Base-by-base conservation (phyloP, 2,113 vertebrate genomes). In the Nibea albiflora region DNA sequence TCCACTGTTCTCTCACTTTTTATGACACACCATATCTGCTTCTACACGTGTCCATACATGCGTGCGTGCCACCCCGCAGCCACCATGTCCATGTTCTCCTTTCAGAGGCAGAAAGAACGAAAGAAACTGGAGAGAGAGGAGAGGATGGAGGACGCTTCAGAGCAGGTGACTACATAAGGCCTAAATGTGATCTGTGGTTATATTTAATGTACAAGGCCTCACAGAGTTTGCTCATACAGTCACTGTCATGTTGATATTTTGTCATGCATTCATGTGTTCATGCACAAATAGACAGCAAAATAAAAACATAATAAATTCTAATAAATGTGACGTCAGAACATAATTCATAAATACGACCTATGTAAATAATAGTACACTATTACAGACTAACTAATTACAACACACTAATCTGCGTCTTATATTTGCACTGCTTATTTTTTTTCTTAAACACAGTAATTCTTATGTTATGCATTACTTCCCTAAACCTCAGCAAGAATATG, bases 81-180 rank as follows among this genome's bases (percentile, higher is more conserved):
- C 67, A 61, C 44, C 57, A 0, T 81, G 50, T 80, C 22, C 62
- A 71, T 71, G 62, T 11, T 81, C 42, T 83, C 39, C 39, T 87
- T 88, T 71, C 88, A 94, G 93, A 90, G 92, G 60, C 92, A 93
- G 72, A 89, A 82, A 44, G 87, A 94, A 52, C 81, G 85, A 4
- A 89, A 46, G 79, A 92, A 92, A 2, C 61, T 82, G 16, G 83
- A 86, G 61, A 78, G 83, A 72, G 84, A 80, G 71, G 91, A 93
- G 62, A 84, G 82, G 61, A 80, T 39, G 35, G 79, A 88, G 69
- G 77, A 86, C 0, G 69, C 67, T 5, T 80, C 75, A 17, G 86
- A 83, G 78, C 80, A 76, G 85, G 75, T 85, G 58, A 60, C 47
- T 56, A 4, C n/a, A n/a, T n/a, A n/a, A n/a, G 8, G 8, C 50